Base-by-base conservation (phyloP, 2,113 vertebrate species). In the Neogale vison region DNA sequence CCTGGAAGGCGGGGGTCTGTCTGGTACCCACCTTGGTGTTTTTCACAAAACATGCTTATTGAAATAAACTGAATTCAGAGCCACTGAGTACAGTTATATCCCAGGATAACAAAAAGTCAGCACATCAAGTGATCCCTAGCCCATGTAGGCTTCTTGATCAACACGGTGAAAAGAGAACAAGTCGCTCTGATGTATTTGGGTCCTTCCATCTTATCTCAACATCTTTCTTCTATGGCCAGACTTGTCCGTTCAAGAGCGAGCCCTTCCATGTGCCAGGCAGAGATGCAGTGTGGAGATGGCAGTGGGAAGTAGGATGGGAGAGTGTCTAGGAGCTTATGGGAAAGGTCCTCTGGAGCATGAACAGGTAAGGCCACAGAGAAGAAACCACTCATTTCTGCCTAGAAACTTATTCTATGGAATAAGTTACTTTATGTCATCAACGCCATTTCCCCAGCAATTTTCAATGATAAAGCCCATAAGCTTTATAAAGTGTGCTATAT, bases 231-330 rank as follows among this genome's bases (percentile, higher is more conserved):
- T 31, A 63, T 23, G 45, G n/a, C 21, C 29, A 69, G 57, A 45
- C n/a, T 69, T 69, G 23, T 83, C 36, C 50, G 24, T 34, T 88
- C 29, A 91, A 0, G n/a, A 47, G 59, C 67, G 18, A 31, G 18
- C 74, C n/a, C 91, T 20, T 47, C 31, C 36, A 31, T 3, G 14
- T 57, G 77, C 42, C 3, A 31, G 31, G 0, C 55, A 74, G 71
- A 63, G 26, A 74, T 0, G 7, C 17, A 61, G 61, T 0, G 0
- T 31, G 71, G 24, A 45, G 55, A 42, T 0, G 1, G 14, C 18
- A n/a, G 52, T 24, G 24, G 59, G 36, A 52, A 61, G 13, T 36
- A 82, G n/a, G 86, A 77, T 6, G 59, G 29, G 17, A 42, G 15
- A n/a, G 80, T 17, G 39, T 3, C n/a, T 4, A 14, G 15, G 24